Base-by-base conservation (phyloP, 2,113 vertebrate species). In the Anser cygnoides region DNA sequence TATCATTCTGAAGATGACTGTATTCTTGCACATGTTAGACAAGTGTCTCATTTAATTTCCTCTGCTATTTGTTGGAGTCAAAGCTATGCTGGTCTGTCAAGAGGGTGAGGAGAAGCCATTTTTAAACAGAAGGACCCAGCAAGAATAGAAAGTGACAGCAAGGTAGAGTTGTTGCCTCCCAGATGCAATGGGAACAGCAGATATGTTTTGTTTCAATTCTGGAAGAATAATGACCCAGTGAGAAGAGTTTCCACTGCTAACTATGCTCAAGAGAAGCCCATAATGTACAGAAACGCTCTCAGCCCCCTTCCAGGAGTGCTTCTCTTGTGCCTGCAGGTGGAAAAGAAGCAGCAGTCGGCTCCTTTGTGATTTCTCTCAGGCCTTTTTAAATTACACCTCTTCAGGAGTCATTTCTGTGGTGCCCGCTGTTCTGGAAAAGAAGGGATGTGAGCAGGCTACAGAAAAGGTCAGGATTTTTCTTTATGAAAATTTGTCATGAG, bases 321-420 rank as follows among this genome's bases (percentile, higher is more conserved):
- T 75, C 35, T 71, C 23, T 75, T 0, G 0, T 43, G 18, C 25
- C 41, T 66, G 25, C 21, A 46, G 23, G 11, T 0, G 3, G 43
- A 68, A 88, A n/a, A 0, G 0, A 68, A 58, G 58, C 35, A 43
- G 17, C 31, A 7, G 1, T 37, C 0, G 0, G 21, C 18, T 77
- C 41, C 31, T 61, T 50, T 52, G 31, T 25, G 13, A 50, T n/a
- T 54, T 65, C 39, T 54, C 31, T 26, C n/a, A 12, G 13, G 17
- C 20, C 8, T 23, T 87, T 79, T 35, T 41, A 78, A 87, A n/a
- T 75, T 13, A 57, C 4, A 4, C 10, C 3, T 57, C 41, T 43
- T 71, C 6, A 54, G 6, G 37, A 46, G 35, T 57, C 1, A 21
- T 43, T 86, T 73, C 67, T 71, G 28, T 50, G 78, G 31, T 66